Evolutionary conservation across 2,113 vertebrate genomes (phyloP).

Genomic region (Perca flavescens): DNA sequence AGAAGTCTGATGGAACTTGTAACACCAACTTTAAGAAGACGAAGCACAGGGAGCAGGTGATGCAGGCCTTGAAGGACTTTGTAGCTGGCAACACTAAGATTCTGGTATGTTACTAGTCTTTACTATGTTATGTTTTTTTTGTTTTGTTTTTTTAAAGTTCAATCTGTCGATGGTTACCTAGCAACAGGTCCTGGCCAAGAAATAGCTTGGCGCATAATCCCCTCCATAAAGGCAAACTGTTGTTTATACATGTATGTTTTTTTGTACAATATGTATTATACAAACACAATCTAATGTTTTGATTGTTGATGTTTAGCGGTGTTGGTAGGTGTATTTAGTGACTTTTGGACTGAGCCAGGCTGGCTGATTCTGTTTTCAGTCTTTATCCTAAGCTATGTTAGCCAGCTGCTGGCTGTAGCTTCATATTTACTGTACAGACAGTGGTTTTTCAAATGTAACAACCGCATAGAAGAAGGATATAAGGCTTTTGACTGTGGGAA

Average conservation of each 20-base stretch:
- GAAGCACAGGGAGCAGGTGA: slow-evolving; percentile 87
- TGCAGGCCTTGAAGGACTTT: slow-evolving; percentile 87
- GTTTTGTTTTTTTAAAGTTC: no score
- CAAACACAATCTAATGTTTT: neutral
- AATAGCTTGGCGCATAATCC: neutral
- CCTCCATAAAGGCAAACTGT: neutral
- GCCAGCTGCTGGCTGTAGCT: neutral
- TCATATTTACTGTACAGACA: neutral
- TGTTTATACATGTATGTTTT: neutral
- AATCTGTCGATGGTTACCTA: neutral
- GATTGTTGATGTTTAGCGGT: neutral
- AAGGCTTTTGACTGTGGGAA: neutral
- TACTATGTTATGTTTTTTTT: neutral
- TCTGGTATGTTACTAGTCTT: slow-evolving; percentile 82
- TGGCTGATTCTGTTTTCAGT: neutral
- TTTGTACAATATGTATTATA: no score
- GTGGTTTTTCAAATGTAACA: neutral
- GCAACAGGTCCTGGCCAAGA: neutral
- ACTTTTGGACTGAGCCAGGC: neutral
- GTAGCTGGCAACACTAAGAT: slow-evolving; percentile 83
- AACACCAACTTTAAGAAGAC: slow-evolving; percentile 94
- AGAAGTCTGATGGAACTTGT: slow-evolving; percentile 91
- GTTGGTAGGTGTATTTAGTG: neutral
- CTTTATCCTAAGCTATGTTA: neutral
- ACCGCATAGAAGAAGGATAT: neutral